Base-by-base conservation (phyloP, 2,113 vertebrate genomes). In the Semicossyphus pulcher region DNA sequence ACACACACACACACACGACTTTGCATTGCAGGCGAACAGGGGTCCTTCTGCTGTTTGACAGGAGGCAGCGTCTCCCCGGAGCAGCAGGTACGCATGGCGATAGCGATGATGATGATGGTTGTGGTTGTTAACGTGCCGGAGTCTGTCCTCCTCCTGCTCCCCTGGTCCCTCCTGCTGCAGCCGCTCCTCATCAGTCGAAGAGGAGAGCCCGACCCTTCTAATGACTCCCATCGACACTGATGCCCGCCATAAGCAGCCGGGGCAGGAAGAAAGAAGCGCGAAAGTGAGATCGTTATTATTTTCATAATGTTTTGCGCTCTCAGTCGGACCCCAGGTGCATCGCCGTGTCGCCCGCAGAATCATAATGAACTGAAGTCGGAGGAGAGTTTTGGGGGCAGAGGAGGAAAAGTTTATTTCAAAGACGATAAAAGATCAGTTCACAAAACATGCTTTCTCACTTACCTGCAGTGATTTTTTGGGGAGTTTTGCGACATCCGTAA, bases 201-300 rank as follows among this genome's bases (percentile, higher is more conserved):
- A 70, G 34, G 60, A 68, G 78, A 48, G 74, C 62, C 69, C 45
- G 79, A 75, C 73, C 75, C 58, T 60, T 68, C 78, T 92, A 93
- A 94, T 83, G 89, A 93, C 90, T 87, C 89, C 88, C 84, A 63
- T 90, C 84, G 82, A 85, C 86, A 74, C 73, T 8, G 72, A 75
- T 63, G 53, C 58, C 68, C 20, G 20, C 61, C 76, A 39, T 73
- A 84, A 89, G 85, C 81, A 86, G 71, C 62, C 81, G 28, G 83
- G 71, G 76, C 84, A 67, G 58, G 65, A 80, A 88, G 69, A 88
- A 86, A 75, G 71, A 56, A 66, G 70, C 68, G 80, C 82, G 77
- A 82, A 90, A 91, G 70, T 78, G 76, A 83, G 81, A 84, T 88
- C 69, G 77, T 92, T 85, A 91, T 93, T 90, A 90, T 92, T 88